Evolutionary conservation across 2,888 invertebrate species (phyloP).

Genomic region (Seladonia tumulorum): DNA sequence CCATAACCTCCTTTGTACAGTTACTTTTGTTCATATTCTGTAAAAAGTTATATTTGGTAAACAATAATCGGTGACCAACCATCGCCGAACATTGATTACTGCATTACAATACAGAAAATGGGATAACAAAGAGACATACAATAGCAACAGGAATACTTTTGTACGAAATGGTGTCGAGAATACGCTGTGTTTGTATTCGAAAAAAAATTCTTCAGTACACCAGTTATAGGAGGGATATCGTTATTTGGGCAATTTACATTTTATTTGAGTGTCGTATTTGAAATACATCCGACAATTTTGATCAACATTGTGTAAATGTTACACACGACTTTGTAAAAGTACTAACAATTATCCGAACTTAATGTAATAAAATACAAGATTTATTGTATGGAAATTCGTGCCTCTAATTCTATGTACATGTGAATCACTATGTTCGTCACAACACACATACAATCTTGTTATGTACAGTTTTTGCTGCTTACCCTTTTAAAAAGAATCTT

Average conservation of each 20-base stretch:
- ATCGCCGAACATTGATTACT: conserved; percentile 13
- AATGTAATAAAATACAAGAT: conserved; percentile 59
- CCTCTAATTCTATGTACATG: conserved; percentile 59
- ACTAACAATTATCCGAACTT: conserved; percentile 47
- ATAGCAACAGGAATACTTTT: conserved; percentile 24
- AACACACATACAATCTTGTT: conserved; percentile 42
- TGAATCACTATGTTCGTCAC: conserved; percentile 35
- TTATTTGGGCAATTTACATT: conserved; percentile 64
- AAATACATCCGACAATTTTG: conserved; percentile 57
- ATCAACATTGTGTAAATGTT: conserved; percentile 58
- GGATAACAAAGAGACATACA: conserved; percentile 19
- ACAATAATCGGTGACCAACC: conserved; percentile 13
- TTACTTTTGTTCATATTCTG: conserved; percentile 44
- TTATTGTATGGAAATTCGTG: conserved; percentile 57
- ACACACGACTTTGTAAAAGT: conserved; percentile 59
- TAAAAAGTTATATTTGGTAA: conserved; percentile 35
- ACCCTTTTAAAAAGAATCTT: conserved; percentile 14
- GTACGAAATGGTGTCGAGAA: conserved; percentile 44
- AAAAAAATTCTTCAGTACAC: conserved; percentile 54
- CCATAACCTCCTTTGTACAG: conserved; percentile 52
- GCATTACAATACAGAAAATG: not conserved
- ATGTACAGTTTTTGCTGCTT: conserved; percentile 58
- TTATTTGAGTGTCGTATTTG: conserved; percentile 57
- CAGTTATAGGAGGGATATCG: conserved; percentile 50
- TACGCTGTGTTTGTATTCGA: conserved; percentile 63